These are phyloP conservation scores for Platygyra sinensis DNA, from an alignment of 64 coral and sea anemone genomes.

Conservation along the genomic window DNA sequence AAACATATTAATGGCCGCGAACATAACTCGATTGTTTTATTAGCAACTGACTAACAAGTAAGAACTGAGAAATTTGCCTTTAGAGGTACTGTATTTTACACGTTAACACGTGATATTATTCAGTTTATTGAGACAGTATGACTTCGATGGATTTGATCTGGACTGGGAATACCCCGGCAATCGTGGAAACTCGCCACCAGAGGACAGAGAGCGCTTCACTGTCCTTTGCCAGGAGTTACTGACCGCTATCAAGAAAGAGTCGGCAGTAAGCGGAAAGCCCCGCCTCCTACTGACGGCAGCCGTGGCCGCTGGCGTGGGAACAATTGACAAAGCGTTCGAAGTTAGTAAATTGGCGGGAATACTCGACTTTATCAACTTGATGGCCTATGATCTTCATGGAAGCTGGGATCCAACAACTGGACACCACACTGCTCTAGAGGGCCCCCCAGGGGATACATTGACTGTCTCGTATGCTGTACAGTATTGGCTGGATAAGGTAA, in stretches of 20 bases:
- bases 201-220: conserved; percentile 70
- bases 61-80: too few relatives aligned
- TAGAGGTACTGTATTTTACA: neutral
- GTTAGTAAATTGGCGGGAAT: conserved; percentile 65
- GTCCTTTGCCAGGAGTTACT: conserved; percentile 64
- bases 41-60: too few relatives aligned
- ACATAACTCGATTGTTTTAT: too few relatives aligned
- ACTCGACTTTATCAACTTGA: conserved; percentile 79
- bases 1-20: too few relatives aligned
- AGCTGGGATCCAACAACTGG: conserved; percentile 64
- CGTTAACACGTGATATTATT: neutral
- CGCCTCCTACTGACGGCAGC: conserved; percentile 63
- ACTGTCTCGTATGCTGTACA: conserved; percentile 54
- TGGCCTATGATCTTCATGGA: conserved; percentile 86
- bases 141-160: conserved; percentile 76
- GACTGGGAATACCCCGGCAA: conserved; percentile 83
- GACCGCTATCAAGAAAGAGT: conserved; percentile 58
- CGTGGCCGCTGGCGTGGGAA: conserved; percentile 36
- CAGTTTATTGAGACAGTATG: conserved; percentile 44
- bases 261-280: conserved; percentile 37
- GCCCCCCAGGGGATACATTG: conserved; percentile 31
- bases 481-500: conserved; percentile 72
- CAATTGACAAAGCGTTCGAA: conserved; percentile 49
- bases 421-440: conserved; percentile 72
- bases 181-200: conserved; percentile 70